These are phyloP conservation scores for Callochromis pleurospilus DNA, from an alignment of 2,113 vertebrate genomes.

Conservation along the genomic window DNA sequence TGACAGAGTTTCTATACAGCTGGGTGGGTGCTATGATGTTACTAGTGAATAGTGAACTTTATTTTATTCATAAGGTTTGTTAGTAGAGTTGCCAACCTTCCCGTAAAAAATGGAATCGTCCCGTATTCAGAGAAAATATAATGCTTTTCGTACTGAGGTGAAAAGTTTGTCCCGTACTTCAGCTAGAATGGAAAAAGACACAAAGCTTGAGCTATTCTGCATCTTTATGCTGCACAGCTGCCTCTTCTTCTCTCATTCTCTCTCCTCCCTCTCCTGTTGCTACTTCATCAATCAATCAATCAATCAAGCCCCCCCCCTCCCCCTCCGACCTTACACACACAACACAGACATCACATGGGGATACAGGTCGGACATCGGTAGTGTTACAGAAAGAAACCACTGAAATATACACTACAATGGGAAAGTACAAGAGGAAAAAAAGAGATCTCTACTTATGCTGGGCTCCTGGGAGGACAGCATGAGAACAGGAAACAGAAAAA, in stretches of 20 bases:
- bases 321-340: neutral
- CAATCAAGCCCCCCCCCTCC: too few relatives aligned
- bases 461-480: too few relatives aligned
- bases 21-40: neutral
- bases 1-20: neutral
- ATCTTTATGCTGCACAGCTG: too few relatives aligned
- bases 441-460: neutral
- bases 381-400: neutral
- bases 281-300: too few relatives aligned
- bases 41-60: neutral
- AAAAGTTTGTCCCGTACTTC: neutral
- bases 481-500: too few relatives aligned
- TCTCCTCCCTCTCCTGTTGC: too few relatives aligned
- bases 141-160: rapidly evolving
- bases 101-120: neutral
- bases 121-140: neutral
- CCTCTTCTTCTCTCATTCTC: too few relatives aligned
- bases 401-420: neutral
- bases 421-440: neutral
- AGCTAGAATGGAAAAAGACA: too few relatives aligned
- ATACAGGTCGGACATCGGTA: rapidly evolving
- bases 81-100: neutral
- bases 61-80: neutral
- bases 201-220: too few relatives aligned
- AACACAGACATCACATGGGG: neutral